Conservation (phyloP, 2,888 invertebrate species). For the Periphyllus acericola region DNA sequence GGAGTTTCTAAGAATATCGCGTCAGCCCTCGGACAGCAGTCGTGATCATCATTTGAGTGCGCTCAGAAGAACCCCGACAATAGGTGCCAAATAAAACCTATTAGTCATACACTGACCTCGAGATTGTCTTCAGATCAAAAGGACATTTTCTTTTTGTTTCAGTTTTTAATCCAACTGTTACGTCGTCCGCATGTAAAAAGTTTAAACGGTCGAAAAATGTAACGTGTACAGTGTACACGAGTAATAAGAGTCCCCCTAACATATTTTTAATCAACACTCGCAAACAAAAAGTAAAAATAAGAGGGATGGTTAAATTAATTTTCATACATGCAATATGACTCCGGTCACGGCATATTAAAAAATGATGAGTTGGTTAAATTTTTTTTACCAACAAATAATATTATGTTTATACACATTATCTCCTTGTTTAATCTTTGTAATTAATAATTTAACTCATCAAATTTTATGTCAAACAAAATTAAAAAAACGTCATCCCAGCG, state of each 20-base stretch:
- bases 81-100: conserved; percentile 6
- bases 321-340: neutral
- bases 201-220: neutral
- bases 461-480: neutral
- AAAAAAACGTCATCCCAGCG: too few species aligned
- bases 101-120: conserved; percentile 37
- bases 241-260: neutral
- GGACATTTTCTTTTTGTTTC: neutral
- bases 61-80: conserved; percentile 27
- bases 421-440: neutral
- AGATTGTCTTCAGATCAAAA: conserved; percentile 18
- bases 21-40: conserved; percentile 36
- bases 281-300: conserved; percentile 13
- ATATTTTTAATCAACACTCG: neutral
- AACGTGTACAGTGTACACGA: neutral
- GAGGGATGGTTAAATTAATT: neutral
- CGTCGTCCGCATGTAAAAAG: neutral
- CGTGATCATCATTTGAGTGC: conserved; percentile 43
- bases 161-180: neutral
- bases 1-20: neutral
- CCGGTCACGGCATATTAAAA: conserved; percentile 3
- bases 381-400: neutral
- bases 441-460: neutral
- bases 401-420: neutral
- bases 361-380: neutral